Evolutionary conservation across 2,888 invertebrate genomes (phyloP).

Genomic region (Glomeris marginata): DNA sequence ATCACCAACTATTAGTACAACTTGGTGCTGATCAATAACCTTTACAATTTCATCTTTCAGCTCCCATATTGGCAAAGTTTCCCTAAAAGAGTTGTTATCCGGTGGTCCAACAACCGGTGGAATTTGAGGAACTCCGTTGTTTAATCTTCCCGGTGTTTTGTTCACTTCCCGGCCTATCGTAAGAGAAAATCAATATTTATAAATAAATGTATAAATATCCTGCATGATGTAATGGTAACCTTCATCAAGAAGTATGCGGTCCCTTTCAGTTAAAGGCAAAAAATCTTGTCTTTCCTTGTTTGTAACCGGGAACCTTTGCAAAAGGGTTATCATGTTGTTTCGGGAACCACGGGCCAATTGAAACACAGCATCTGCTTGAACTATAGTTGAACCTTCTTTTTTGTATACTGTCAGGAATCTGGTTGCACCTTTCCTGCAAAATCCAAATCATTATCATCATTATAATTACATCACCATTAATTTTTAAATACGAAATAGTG

Average conservation of each 20-base stretch:
- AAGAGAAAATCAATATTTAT: background rate
- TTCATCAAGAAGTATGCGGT: conserved; percentile 40
- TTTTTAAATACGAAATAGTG: conserved; percentile 10
- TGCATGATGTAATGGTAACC: conserved; percentile 27
- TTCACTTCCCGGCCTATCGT: conserved; percentile 26
- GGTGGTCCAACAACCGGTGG: conserved; percentile 34
- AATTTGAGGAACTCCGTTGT: conserved; percentile 50
- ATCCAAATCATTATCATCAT: conserved; percentile 1
- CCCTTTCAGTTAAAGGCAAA: conserved; percentile 48
- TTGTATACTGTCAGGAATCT: conserved; percentile 56
- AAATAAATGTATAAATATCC: too few relatives aligned
- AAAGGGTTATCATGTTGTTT: conserved; percentile 44
- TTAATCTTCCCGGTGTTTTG: conserved; percentile 47
- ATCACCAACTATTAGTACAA: conserved; percentile 45
- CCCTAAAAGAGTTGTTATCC: conserved; percentile 31
- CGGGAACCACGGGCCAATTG: conserved; percentile 46
- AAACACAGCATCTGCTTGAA: conserved; percentile 48
- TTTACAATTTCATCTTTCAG: conserved; percentile 49
- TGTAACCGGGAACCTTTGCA: conserved; percentile 51
- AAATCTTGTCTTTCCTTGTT: conserved; percentile 54
- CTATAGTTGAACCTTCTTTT: conserved; percentile 47
- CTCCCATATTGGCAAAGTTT: conserved; percentile 52
- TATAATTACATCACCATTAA: conserved; percentile 11
- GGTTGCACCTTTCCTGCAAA: conserved; percentile 43
- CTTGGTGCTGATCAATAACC: conserved; percentile 48